Conservation (phyloP, 2,888 invertebrate genomes). For the Keiferia lycopersicella region DNA sequence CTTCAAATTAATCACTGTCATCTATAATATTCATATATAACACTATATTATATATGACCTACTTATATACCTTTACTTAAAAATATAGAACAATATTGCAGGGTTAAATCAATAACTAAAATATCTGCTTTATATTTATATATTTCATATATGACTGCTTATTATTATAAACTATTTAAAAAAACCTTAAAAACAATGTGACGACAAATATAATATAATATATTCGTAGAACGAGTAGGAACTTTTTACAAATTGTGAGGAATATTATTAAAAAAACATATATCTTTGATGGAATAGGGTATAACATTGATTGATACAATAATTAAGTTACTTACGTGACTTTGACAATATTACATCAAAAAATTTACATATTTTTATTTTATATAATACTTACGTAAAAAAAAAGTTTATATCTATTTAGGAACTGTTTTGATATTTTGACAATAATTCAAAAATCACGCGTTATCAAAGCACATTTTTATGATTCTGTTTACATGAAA, state of each 20-base stretch:
- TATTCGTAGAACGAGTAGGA: neutral
- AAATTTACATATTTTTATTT: slow-evolving; percentile 25
- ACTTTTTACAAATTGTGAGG: neutral
- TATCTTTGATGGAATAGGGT: neutral
- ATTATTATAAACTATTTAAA: neutral
- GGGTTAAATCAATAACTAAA: neutral
- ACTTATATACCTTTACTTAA: too few relatives aligned
- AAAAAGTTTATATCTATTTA: slow-evolving; percentile 22
- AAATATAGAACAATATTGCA: neutral
- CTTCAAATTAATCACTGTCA: neutral
- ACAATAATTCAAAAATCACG: slow-evolving; percentile 36
- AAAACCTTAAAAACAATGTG: neutral
- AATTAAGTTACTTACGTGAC: slow-evolving; percentile 49
- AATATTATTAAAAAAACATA: neutral
- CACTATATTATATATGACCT: neutral
- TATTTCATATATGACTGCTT: neutral
- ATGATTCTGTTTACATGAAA: neutral
- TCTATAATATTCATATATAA: neutral
- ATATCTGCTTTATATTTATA: neutral
- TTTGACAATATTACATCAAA: slow-evolving; percentile 67
- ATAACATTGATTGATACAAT: neutral
- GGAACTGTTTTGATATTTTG: slow-evolving; percentile 24
- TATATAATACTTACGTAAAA: slow-evolving; percentile 35
- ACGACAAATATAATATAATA: neutral
- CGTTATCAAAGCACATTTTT: slow-evolving; percentile 42